Conservation (phyloP, 2,113 vertebrate species). For the Anser cygnoides region DNA sequence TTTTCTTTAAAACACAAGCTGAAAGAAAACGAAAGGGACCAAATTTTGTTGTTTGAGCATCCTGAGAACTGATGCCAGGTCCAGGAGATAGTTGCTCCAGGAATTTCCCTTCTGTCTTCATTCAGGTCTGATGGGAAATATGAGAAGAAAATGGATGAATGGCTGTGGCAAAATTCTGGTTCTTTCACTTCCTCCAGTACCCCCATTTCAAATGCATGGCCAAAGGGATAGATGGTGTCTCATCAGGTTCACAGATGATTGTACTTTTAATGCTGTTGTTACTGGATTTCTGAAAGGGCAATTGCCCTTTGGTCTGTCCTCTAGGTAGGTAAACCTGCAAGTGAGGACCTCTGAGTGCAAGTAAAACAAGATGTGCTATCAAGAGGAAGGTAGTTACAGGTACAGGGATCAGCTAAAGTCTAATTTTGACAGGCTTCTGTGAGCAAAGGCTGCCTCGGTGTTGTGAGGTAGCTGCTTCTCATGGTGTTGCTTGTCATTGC, state of each 20-base stretch:
- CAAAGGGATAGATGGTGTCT: background rate
- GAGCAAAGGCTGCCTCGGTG: background rate
- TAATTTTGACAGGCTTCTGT: constrained; percentile 5
- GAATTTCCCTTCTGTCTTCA: background rate
- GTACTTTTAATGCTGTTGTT: background rate
- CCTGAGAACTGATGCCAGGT: background rate
- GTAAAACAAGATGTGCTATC: background rate
- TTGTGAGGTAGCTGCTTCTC: background rate
- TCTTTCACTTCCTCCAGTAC: background rate
- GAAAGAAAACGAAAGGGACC: background rate
- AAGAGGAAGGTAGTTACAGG: background rate
- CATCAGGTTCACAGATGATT: background rate
- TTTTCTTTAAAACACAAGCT: constrained; percentile 37
- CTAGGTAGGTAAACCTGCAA: background rate
- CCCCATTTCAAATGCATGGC: background rate
- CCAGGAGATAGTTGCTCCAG: background rate
- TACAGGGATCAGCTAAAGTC: background rate
- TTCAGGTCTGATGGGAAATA: background rate
- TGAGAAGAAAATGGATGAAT: background rate
- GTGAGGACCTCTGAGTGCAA: background rate
- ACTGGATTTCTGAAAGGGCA: background rate
- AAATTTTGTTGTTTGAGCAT: background rate
- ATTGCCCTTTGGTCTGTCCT: background rate
- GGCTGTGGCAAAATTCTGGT: background rate
- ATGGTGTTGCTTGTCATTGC: background rate